A percentile compares a stretch with the other conserved stretches of the same genome.
phyloP scores from a whole-genome alignment of 2,888 invertebrate genomes.

The Chelonus formosanus region DNA sequence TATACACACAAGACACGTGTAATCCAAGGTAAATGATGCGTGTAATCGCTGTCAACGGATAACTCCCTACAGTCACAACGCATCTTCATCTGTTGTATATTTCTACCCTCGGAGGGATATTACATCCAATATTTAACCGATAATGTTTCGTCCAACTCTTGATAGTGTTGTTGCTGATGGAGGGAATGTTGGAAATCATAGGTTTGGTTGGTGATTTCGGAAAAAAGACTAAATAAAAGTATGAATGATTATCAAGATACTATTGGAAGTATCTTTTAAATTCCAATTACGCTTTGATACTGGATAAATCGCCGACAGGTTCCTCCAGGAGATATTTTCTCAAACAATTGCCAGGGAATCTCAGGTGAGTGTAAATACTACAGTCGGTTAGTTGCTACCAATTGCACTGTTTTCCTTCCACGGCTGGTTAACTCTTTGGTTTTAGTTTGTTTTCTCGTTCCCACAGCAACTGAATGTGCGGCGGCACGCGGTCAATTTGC shows the following conservation, averaged over 20 bases:
- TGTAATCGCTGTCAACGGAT: slow-evolving; percentile 62
- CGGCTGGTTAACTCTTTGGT: slow-evolving; percentile 15
- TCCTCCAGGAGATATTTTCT: slow-evolving; percentile 11
- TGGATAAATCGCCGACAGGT: slow-evolving; percentile 21
- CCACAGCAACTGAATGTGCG: slow-evolving; percentile 25
- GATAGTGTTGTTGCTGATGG: too few relatives aligned
- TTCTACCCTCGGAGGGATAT: not conserved
- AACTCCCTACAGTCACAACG: slow-evolving; percentile 46
- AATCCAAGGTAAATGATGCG: slow-evolving; percentile 60
- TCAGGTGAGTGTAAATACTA: slow-evolving; percentile 17
- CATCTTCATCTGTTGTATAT: slow-evolving; percentile 49
- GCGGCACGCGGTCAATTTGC: slow-evolving; percentile 61
- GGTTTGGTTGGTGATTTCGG: too few relatives aligned
- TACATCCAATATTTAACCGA: slow-evolving; percentile 6
- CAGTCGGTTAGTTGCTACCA: slow-evolving; percentile 22
- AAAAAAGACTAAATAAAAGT: not conserved
- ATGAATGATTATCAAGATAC: slow-evolving; percentile 16
- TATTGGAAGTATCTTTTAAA: slow-evolving; percentile 22
- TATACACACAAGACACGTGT: slow-evolving; percentile 33
- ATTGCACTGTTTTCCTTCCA: slow-evolving; percentile 14
- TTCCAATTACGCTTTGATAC: slow-evolving; percentile 33
- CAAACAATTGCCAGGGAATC: slow-evolving; percentile 19
- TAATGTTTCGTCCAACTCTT: too few relatives aligned
- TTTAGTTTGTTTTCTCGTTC: not conserved
- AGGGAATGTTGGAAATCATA: too few relatives aligned